Conservation (phyloP, 2,888 invertebrate genomes). For the Drosophila parthenogenetica region DNA sequence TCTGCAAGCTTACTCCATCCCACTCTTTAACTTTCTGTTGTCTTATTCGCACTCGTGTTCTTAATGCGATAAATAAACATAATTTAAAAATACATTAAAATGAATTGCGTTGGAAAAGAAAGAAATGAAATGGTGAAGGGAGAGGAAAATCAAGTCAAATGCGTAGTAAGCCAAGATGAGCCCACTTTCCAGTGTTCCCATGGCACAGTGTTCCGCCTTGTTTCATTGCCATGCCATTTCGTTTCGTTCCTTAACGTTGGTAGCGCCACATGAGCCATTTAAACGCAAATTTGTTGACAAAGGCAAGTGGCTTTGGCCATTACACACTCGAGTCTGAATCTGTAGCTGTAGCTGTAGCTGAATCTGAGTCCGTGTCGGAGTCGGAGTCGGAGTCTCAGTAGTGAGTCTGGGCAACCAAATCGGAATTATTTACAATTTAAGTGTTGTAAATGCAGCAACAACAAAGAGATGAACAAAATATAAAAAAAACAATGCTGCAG, state of each 20-base stretch:
- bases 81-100: conserved; percentile 79
- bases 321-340: conserved; percentile 56
- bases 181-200: conserved; percentile 22
- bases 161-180: conserved; percentile 40
- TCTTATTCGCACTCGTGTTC: conserved; percentile 26
- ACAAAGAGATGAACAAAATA: conserved; percentile 22
- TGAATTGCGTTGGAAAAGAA: conserved; percentile 58
- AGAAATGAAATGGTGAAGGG: conserved; percentile 6
- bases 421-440: conserved; percentile 79
- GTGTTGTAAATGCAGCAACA: conserved; percentile 75
- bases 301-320: conserved; percentile 79
- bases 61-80: conserved; percentile 68
- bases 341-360: conserved; percentile 9
- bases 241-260: background rate
- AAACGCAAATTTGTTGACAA: conserved; percentile 80
- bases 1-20: background rate
- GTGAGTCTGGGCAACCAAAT: conserved; percentile 57
- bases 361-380: conserved; percentile 18
- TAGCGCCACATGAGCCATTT: conserved; percentile 63
- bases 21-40: background rate
- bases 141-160: conserved; percentile 41
- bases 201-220: background rate
- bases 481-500: conserved; percentile 23
- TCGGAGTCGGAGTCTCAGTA: conserved; percentile 9
- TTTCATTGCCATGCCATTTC: conserved; percentile 10